A percentile compares a stretch with the other conserved stretches of the same genome.
Evolutionary conservation across 2,888 invertebrate species (phyloP).

Genomic region (Drosophila neotestacea): DNA sequence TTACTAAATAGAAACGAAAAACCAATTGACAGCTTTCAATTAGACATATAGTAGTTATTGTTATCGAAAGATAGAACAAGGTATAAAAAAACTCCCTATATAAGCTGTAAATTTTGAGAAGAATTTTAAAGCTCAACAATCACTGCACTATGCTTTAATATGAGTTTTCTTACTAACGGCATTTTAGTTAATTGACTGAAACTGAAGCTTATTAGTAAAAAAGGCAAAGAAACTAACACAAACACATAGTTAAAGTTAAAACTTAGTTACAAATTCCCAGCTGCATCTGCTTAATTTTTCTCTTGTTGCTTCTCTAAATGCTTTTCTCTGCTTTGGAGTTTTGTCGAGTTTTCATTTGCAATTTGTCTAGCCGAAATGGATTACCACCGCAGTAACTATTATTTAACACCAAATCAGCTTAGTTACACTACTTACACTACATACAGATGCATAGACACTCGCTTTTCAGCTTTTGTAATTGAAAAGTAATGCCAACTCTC

Average conservation of each 20-base stretch:
- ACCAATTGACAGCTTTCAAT: no score
- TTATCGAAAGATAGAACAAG: background rate
- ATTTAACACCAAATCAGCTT: constrained; percentile 56
- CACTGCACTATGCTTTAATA: background rate
- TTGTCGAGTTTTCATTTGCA: constrained; percentile 26
- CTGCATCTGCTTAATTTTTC: background rate
- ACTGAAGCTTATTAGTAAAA: constrained; percentile 4
- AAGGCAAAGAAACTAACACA: constrained; percentile 12
- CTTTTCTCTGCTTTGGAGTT: constrained; percentile 32
- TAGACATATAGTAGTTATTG: no score
- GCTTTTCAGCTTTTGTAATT: constrained; percentile 48
- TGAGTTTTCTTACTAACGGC: background rate
- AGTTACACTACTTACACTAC: constrained; percentile 28
- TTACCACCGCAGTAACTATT: constrained; percentile 45
- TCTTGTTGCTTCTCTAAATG: background rate
- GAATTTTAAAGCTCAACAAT: constrained; percentile 4
- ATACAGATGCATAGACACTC: constrained; percentile 3
- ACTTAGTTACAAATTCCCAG: background rate
- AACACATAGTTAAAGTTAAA: constrained; percentile 3
- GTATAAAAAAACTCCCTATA: background rate
- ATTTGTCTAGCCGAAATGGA: constrained; percentile 42
- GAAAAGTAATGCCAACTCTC: constrained; percentile 57
- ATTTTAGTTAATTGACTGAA: constrained; percentile 11
- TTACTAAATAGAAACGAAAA: no score
- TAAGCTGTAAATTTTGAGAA: background rate